A percentile compares a stretch with the other conserved stretches of the same genome.
Evolutionary conservation across 2,888 invertebrate genomes (phyloP).

Genomic region (Acrobasis suavella): DNA sequence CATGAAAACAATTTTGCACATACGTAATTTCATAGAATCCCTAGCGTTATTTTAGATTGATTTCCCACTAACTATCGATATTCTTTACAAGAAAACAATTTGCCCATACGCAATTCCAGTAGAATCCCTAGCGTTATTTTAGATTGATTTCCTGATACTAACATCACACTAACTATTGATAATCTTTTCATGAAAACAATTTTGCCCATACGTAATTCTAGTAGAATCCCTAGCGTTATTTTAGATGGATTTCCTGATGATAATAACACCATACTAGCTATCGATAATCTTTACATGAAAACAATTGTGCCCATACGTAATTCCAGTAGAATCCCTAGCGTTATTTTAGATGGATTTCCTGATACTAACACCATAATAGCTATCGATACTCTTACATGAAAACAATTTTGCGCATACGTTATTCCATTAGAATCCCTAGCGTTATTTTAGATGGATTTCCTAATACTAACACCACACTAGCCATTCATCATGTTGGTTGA

Average conservation of each 20-base stretch:
- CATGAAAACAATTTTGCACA: too few species aligned
- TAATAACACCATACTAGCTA: neutral
- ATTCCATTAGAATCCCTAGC: neutral
- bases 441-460: conserved; percentile 16
- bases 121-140: conserved; percentile 7
- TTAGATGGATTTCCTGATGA: too few species aligned
- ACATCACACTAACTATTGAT: neutral
- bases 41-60: too few species aligned
- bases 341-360: conserved; percentile 18
- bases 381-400: neutral
- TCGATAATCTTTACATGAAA: too few species aligned
- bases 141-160: conserved; percentile 15
- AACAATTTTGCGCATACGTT: neutral
- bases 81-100: too few species aligned
- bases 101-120: neutral
- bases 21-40: too few species aligned
- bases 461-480: neutral
- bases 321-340: neutral
- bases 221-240: too few species aligned
- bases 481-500: conserved; percentile 10
- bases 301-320: too few species aligned
- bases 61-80: too few species aligned
- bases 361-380: neutral
- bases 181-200: neutral
- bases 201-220: too few species aligned